Conservation (phyloP, 2,888 invertebrate genomes). For the Amorpha juglandis region DNA sequence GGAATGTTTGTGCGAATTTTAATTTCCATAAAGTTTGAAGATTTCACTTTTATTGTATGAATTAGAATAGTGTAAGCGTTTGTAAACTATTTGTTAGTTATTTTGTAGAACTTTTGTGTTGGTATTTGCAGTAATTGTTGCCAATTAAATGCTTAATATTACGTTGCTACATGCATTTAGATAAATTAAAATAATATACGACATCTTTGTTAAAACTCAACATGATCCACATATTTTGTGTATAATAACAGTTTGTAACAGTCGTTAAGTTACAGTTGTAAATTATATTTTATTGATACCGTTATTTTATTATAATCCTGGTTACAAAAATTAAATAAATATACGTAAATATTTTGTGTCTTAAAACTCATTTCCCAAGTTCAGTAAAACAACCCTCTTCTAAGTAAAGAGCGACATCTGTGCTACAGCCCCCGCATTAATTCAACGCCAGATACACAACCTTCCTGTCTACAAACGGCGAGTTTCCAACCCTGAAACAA, state of each 20-base stretch:
- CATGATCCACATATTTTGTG: too few species aligned
- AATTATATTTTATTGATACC: too few species aligned
- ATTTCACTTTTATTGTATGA: conserved; percentile 77
- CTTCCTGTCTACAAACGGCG: conserved; percentile 46
- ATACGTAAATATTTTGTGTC: too few species aligned
- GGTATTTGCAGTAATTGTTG: neutral
- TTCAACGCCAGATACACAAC: conserved; percentile 39
- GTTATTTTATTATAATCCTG: too few species aligned
- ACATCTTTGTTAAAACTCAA: too few species aligned
- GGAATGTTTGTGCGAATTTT: conserved; percentile 59
- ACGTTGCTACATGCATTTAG: neutral
- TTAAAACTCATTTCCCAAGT: too few species aligned
- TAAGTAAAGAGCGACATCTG: conserved; percentile 47
- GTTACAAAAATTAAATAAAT: too few species aligned
- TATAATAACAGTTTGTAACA: too few species aligned
- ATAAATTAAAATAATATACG: neutral
- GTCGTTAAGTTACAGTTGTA: neutral
- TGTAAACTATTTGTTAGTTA: conserved; percentile 45
- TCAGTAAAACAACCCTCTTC: too few species aligned
- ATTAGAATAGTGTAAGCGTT: conserved; percentile 57
- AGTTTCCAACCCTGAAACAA: conserved; percentile 51
- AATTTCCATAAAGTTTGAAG: conserved; percentile 68
- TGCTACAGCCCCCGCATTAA: conserved; percentile 36
- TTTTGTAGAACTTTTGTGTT: conserved; percentile 25
- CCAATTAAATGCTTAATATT: conserved; percentile 7